These are phyloP conservation scores for Rhyacophila brunnea DNA, from an alignment of 1,140 invertebrate genomes.

Conservation along the genomic window DNA sequence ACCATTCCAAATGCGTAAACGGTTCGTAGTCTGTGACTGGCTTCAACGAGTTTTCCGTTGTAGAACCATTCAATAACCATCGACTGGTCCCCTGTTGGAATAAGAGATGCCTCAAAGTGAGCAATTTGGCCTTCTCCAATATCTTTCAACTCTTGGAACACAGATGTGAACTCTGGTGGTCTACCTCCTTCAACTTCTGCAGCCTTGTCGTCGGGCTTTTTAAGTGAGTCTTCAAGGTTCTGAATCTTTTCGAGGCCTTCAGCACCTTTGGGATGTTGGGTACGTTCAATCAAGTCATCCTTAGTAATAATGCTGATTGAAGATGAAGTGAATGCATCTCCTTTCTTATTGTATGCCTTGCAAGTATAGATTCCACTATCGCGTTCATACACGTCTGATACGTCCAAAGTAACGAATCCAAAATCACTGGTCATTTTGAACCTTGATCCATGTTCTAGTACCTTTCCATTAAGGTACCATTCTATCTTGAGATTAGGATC, in stretches of 20 bases:
- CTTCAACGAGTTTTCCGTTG: conserved; percentile 84
- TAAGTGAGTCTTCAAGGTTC: conserved; percentile 83
- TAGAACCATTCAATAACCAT: conserved; percentile 99
- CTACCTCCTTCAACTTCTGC: conserved; percentile 74
- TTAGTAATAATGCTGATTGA: conserved; percentile 82
- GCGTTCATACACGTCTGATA: conserved; percentile 85
- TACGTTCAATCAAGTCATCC: conserved; percentile 79
- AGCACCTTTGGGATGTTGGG: conserved; percentile 90
- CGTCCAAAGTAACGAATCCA: conserved; percentile 87
- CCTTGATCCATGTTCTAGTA: conserved; percentile 77
- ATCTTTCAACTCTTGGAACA: conserved; percentile 79
- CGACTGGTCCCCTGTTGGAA: conserved; percentile 90
- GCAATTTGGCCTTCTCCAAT: conserved; percentile 87
- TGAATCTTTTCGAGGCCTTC: conserved; percentile 89
- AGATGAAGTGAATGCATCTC: conserved; percentile 89
- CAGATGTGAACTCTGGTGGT: conserved; percentile 83
- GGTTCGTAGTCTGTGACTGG: conserved; percentile 84
- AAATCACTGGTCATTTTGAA: conserved; percentile 90
- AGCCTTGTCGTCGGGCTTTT: conserved; percentile 65
- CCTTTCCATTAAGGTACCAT: conserved; percentile 92
- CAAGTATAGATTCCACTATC: conserved; percentile 95
- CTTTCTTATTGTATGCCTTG: conserved; percentile 81
- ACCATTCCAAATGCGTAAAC: conserved; percentile 95
- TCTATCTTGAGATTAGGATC: conserved; percentile 94
- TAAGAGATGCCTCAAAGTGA: conserved; percentile 90